Evolutionary conservation across 2,797 vertebrate genomes (phyloP), one percentile per base, ranked within the genome.

Genomic region (Orientallactaga sibirica): DNA sequence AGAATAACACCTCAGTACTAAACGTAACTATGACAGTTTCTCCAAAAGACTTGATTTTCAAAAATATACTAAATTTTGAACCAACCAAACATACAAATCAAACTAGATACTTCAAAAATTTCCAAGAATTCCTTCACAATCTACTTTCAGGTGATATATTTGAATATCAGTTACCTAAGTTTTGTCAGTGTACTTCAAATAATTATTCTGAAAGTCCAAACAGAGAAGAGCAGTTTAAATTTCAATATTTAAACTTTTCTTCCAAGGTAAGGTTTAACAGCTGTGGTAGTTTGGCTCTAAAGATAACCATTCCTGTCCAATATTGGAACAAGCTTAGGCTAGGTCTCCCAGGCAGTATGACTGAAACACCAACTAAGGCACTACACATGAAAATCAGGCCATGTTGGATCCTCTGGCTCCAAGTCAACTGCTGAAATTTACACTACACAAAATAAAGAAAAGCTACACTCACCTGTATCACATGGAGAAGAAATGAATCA

Each of bases 1-100:
- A 86, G 86, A 78, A 94, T 82, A n/a, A 80, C 48, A 79, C 43
- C 62, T 90, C 62, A 94, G 76, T 90, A 94, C 33, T 83, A 87
- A 93, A 93, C 11, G 64, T 83, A 83, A 93, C 3, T 71, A 89
- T 37, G 91, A 88, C 14, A 61, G 5, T 37, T 78, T 90, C 14
- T 18, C 66, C 86, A 91, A 88, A 4, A 88, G 43, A 86, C 27
- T 11, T 92, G 64, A 88, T 68, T 92, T 82, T 24, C 58, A 81
- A 86, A 64, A 86, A 77, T 25, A 55, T 58, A 70, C 5, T 64
- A 76, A 77, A 71, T 52, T 74, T 83, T 90, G 52, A 92, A 76
- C 25, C 61, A 80, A 84, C 20, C 33, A 78, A 92, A 78, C 29
- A 67, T 81, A 82, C 89, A 8, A 86, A 67, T 43, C 89, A 77